Percentiles rank a stretch among this genome's conserved stretches.
These are phyloP conservation scores for Melanotaenia duboulayi DNA, from an alignment of 2,113 vertebrate genomes.

Conservation along the genomic window DNA sequence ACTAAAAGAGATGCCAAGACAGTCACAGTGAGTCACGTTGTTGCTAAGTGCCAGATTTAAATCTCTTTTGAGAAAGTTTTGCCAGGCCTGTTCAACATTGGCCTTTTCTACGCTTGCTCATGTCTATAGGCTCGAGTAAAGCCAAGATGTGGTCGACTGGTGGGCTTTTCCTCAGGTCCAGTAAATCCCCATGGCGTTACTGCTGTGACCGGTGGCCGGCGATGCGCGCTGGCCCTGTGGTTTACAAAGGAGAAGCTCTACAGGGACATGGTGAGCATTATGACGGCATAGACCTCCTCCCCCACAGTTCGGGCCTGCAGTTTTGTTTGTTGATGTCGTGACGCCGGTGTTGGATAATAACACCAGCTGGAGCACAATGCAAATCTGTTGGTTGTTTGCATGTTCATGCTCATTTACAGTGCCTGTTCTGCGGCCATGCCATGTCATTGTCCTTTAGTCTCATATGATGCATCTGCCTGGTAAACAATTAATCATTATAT, in stretches of 20 bases:
- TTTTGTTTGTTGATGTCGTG: conserved; percentile 19
- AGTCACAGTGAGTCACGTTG: conserved; percentile 84
- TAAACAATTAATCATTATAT: neutral
- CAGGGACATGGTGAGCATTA: conserved; percentile 89
- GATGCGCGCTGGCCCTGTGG: conserved; percentile 93
- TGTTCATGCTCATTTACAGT: conserved; percentile 24
- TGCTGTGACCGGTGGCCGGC: conserved; percentile 87
- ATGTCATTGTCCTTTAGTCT: conserved; percentile 5
- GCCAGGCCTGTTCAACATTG: neutral
- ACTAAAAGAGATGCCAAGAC: conserved; percentile 90
- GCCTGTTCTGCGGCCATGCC: neutral
- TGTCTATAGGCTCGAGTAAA: conserved; percentile 87
- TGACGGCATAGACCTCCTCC: conserved; percentile 7
- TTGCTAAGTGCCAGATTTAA: neutral
- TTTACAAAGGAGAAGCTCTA: conserved; percentile 91
- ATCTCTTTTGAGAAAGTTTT: neutral
- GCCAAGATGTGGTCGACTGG: conserved; percentile 92
- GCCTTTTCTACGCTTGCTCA: neutral
- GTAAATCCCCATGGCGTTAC: conserved; percentile 94
- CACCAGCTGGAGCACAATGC: conserved; percentile 53
- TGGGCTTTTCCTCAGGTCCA: conserved; percentile 92
- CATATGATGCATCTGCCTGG: neutral
- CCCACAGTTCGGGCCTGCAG: conserved; percentile 8
- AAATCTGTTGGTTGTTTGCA: conserved; percentile 58
- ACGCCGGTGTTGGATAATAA: conserved; percentile 37